Conservation (phyloP, 1,140 invertebrate genomes). For the Bombus huntii region DNA sequence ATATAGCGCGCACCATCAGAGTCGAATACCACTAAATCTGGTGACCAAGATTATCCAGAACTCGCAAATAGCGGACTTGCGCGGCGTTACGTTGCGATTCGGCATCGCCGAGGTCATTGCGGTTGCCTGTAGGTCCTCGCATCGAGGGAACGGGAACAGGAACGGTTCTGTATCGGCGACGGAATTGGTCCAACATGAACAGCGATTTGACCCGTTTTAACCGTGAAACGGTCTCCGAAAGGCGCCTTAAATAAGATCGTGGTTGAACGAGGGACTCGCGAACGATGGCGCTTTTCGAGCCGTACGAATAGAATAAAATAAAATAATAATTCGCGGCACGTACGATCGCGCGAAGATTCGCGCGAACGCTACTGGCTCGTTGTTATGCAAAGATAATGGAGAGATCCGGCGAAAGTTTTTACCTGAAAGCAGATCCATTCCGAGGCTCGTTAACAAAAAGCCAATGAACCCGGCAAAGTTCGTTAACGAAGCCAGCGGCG, state of each 20-base stretch:
- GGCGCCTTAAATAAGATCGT: not conserved
- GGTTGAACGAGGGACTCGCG: too few species aligned
- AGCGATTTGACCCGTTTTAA: not conserved
- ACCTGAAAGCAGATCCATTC: conserved; percentile 52
- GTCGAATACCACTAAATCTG: too few species aligned
- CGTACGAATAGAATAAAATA: not conserved
- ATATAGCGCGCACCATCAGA: too few species aligned
- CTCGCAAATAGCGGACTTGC: not conserved
- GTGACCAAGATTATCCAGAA: too few species aligned
- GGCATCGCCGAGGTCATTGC: not conserved
- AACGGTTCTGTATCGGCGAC: not conserved
- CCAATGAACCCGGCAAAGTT: conserved; percentile 55
- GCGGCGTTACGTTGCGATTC: not conserved
- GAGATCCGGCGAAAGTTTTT: conserved; percentile 47
- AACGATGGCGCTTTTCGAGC: not conserved
- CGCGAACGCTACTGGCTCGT: not conserved
- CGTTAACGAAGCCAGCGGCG: conserved; percentile 56
- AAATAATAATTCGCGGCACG: conserved; percentile 58
- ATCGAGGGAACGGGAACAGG: not conserved
- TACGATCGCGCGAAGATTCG: not conserved
- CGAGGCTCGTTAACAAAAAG: conserved; percentile 64
- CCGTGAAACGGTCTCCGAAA: not conserved
- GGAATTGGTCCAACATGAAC: not conserved
- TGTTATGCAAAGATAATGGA: conserved; percentile 52
- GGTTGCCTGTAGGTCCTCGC: rapidly evolving